Evolutionary conservation across 2,113 vertebrate species (phyloP).

Genomic region (Circaetus cinerascens): DNA sequence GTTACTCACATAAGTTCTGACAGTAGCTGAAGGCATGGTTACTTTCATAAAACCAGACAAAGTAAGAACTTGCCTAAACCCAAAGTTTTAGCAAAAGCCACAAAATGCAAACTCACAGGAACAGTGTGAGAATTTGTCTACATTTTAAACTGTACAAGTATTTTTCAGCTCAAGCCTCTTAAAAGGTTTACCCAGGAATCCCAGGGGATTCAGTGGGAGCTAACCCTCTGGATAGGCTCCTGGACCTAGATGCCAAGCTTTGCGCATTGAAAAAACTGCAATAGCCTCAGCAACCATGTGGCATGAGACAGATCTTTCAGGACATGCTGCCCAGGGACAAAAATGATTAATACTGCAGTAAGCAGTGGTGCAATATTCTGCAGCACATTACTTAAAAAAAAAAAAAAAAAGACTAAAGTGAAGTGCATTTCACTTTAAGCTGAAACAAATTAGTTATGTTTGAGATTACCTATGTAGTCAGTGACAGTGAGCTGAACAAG

Average conservation of each 20-base stretch:
- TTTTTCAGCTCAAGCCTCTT: neutral
- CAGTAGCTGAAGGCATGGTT: neutral
- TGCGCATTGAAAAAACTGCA: neutral
- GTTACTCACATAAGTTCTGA: neutral
- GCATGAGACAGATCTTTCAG: neutral
- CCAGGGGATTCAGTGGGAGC: neutral
- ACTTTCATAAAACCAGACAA: neutral
- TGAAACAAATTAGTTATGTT: neutral
- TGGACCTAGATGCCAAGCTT: neutral
- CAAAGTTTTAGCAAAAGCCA: neutral
- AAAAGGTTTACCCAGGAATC: neutral
- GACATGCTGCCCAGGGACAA: neutral
- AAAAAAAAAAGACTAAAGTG: neutral
- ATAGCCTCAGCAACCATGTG: neutral
- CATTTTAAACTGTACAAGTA: neutral
- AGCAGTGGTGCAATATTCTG: neutral
- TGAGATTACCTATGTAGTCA: neutral
- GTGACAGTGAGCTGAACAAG: neutral
- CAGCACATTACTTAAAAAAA: neutral
- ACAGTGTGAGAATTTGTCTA: neutral
- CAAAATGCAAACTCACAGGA: neutral
- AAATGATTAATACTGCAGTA: constrained; percentile 28
- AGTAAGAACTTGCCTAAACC: neutral
- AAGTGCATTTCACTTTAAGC: neutral
- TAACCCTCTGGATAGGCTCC: neutral